Base-by-base conservation (phyloP, 1,140 invertebrate species). In the Drosophila mayri region DNA sequence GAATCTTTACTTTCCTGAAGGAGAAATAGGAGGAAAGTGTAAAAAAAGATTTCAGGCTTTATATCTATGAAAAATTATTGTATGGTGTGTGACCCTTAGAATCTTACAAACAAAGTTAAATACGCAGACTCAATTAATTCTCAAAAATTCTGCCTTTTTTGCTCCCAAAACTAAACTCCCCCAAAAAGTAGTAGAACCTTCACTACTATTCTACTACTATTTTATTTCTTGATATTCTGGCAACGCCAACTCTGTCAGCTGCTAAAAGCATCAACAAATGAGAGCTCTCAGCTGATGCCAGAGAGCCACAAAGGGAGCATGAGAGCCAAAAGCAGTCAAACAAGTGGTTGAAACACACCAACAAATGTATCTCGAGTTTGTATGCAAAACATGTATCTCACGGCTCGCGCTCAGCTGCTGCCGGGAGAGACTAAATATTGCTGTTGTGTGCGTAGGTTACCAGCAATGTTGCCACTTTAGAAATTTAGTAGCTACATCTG, bases 281-380 rank as follows among this genome's bases (percentile, higher is more conserved):
- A 58, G 66, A 58, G 59, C 54, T 11, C 64, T 40, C 83, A 88
- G 84, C 84, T 87, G 84, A 59, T 86, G 64, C 40, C 18, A 62
- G 44, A 58, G 79, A 52, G 50, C 38, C 37, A 10, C 43, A 41
- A 16, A 61, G 47, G 63, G 37, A 43, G 46, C 35, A 25, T 12
- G 9, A 66, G 25, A 65, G 55, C 35, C 44, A 35, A 61, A 46
- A 71, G 47, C 82, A 67, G 78, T 84, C 84, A 88, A 88, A 88
- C 84, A 88, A 88, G 84, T 88, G 84, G 84, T 88, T 70, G 84
- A 60, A 66, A 52, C 28, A 22, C 65, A 61, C 8, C 20, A 57
- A 61, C 22, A 54, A 50, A 35, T 49, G 37, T 79, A 66, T 67
- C 30, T 76, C 55, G 49, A 41, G 65, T 82, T 79, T 82, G 84